phyloP scores from a whole-genome alignment of 2,797 vertebrate genomes.

The Tarsius wallacei region DNA sequence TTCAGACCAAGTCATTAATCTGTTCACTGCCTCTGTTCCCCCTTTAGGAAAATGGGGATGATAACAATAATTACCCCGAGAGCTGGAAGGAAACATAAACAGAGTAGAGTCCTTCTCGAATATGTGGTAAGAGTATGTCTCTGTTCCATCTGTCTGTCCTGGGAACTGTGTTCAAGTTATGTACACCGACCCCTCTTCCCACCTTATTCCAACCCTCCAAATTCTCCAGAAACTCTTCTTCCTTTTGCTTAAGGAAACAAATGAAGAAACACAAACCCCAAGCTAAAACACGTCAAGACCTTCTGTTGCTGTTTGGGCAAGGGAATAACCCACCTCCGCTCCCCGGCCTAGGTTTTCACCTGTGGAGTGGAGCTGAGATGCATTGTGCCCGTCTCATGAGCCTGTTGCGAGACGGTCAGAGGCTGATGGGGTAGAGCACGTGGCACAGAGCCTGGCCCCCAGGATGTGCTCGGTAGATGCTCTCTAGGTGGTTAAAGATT shows the following conservation, averaged over 20 bases:
- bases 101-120: neutral
- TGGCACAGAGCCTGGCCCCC: accelerated
- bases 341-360: neutral
- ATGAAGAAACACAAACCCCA: neutral
- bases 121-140: neutral
- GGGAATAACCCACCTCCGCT: neutral
- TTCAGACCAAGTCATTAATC: neutral
- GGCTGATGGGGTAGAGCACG: too few species aligned
- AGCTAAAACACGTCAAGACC: neutral
- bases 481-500: neutral
- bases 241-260: neutral
- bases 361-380: neutral
- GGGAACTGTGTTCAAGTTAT: neutral
- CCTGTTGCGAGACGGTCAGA: too few species aligned
- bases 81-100: neutral
- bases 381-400: accelerated
- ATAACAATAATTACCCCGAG: neutral
- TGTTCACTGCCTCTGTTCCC: neutral
- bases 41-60: neutral
- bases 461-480: neutral
- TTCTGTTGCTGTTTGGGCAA: neutral
- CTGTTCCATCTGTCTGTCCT: neutral
- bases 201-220: neutral
- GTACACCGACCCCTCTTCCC: accelerated
- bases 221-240: neutral